phyloP scores from a whole-genome alignment of 2,888 invertebrate genomes.

The Amiota mariae region DNA sequence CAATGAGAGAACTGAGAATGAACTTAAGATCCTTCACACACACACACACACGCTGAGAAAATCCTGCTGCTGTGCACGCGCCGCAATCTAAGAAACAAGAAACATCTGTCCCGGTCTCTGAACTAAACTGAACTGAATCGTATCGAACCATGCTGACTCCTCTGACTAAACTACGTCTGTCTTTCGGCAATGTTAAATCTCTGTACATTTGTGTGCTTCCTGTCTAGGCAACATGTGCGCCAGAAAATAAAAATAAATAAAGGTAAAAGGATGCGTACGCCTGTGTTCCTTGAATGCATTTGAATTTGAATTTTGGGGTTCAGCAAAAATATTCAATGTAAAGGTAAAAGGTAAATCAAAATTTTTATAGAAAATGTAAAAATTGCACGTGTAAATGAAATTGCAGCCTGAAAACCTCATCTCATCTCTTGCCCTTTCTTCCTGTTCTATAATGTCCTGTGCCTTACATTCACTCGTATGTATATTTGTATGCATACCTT shows the following conservation, averaged over 20 bases:
- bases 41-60: too few species aligned
- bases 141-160: too few species aligned
- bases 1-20: neutral
- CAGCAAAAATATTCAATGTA: neutral
- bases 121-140: neutral
- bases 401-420: neutral
- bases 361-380: slow-evolving; percentile 20
- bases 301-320: slow-evolving; percentile 4
- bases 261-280: neutral
- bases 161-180: neutral
- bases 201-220: slow-evolving; percentile 56
- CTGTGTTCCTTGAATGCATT: neutral
- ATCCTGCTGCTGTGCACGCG: slow-evolving; percentile 19
- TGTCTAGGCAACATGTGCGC: slow-evolving; percentile 60
- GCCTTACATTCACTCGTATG: neutral
- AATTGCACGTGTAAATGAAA: slow-evolving; percentile 12
- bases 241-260: slow-evolving; percentile 20
- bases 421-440: neutral
- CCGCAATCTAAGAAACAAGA: slow-evolving; percentile 10
- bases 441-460: neutral
- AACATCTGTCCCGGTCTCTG: slow-evolving; percentile 24
- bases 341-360: neutral
- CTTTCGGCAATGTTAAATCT: neutral
- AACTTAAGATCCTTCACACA: neutral
- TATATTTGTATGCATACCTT: neutral